Evolutionary conservation across 2,888 invertebrate species (phyloP), one percentile per base, ranked within the genome.

Genomic region (Pediacus dermestoides): DNA sequence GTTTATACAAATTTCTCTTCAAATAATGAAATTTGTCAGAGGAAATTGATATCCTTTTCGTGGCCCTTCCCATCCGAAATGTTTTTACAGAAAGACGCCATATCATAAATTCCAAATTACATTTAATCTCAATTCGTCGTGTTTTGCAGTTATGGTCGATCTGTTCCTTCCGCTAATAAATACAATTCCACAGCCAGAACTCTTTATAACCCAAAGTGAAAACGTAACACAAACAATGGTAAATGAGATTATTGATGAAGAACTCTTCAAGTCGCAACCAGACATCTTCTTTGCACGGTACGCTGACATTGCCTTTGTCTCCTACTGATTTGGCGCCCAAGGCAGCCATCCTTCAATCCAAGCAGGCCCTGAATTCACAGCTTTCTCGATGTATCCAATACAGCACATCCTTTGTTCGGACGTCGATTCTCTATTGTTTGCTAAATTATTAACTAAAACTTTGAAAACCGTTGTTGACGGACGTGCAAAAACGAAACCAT

Each of bases 241-340:
- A 57, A 59, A 57, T 49, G 57, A 52, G 26, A 60, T 60, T 59
- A 61, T 50, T 56, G 59, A 61, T 59, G 60, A 59, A 61, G 61
- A 55, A 57, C 60, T 48, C 59, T 61, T 44, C 53, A 57, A 60
- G 58, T 61, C 61, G 41, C 35, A 41, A 39, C 48, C 61, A 61
- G 61, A 60, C 59, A 46, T 57, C 55, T 59, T 56, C 59, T 57
- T 58, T 50, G 42, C 50, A 28, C 28, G 10, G 28, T 10, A 48
- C 46, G 48, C 41, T 48, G 57, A 55, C 55, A 44, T 52, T 48
- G 53, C 50, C 48, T 58, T 58, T 56, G 53, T 55, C 51, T 52
- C 47, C 46, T 43, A 39, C 44, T 55, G 56, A 57, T 58, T 57
- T 54, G 57, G 51, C 50, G 57, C 58, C 55, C 46, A 44, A 48